phyloP scores from a whole-genome alignment of 2,888 invertebrate genomes.

The Eilema depressum region DNA sequence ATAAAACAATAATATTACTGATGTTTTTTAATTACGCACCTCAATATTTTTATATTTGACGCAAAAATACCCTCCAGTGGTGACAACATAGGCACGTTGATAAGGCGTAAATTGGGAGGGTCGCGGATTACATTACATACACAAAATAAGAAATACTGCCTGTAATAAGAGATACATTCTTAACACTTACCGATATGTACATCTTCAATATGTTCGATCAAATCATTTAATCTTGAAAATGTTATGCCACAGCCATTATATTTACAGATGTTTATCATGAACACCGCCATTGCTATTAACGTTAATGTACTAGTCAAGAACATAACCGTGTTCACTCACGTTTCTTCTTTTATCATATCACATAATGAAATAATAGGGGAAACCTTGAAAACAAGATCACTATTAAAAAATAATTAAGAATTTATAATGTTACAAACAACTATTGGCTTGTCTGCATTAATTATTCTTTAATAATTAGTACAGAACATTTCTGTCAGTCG shows the following conservation, averaged over 20 bases:
- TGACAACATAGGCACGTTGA: constrained; percentile 81
- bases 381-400: neutral
- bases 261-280: constrained; percentile 96
- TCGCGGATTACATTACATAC: constrained; percentile 65
- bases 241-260: constrained; percentile 94
- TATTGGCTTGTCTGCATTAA: neutral
- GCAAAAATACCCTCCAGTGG: constrained; percentile 70
- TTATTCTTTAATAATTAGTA: constrained; percentile 54
- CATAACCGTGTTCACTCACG: constrained; percentile 55
- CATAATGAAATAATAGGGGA: constrained; percentile 7
- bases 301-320: constrained; percentile 77
- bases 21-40: constrained; percentile 50
- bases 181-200: constrained; percentile 93
- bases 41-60: constrained; percentile 59
- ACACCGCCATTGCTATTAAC: constrained; percentile 92
- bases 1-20: constrained; percentile 36
- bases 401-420: constrained; percentile 18
- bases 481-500: constrained; percentile 61
- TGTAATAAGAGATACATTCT: constrained; percentile 49
- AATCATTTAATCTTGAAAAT: constrained; percentile 92
- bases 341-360: constrained; percentile 34
- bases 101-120: constrained; percentile 79
- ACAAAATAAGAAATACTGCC: constrained; percentile 51
- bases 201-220: constrained; percentile 96
- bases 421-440: neutral